Evolutionary conservation across 35 echinoderm and acorn worm species (phyloP), one percentile per base, ranked within the genome.

Genomic region (Apostichopus japonicus): DNA sequence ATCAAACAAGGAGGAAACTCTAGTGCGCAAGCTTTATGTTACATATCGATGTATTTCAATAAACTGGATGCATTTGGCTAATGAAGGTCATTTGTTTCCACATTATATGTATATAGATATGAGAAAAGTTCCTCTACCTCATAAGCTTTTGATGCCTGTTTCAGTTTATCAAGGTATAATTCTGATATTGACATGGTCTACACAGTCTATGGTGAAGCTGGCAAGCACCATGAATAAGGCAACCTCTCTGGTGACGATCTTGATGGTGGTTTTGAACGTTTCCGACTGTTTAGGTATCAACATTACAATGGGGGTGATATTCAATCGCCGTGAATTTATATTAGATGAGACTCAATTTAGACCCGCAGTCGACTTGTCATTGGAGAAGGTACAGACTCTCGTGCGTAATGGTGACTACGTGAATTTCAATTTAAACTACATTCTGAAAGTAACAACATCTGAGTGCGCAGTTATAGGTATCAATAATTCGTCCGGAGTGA

Each of bases 401-500:
- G 14, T n/a, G 5, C 8, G 51, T 9, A 78, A 9, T 6, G 19
- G 19, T 25, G 19, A 23, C 6, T 78, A 78, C 21, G 8, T 78
- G 13, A 78, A 78, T 19, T 78, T 78, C 13, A 78, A 33, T 78
- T 25, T 78, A 25, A 8, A 78, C 23, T 6, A 25, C 77, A 23
- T 23, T 10, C 51, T 78, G 21, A 78, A 24, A 24, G 77, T 25
- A 33, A 78, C 77, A 6, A 78, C 23, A 22, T 33, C 77, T 15
- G 13, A 25, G 23, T 78, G 77, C 51, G 10, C 77, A 5, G 9
- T 33, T 2, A 78, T 33, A 33, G 77, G 23, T 24, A 10, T 78
- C 4, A 78, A 78, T 19, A 33, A 78, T 78, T 22, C 77, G 1
- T 22, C 89, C 14, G 95, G 79, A 4, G 61, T 92, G 25, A 88